A percentile compares a stretch with the other conserved stretches of the same genome.
Conservation (phyloP, 2,888 invertebrate species). For the Orthosia gothica region DNA sequence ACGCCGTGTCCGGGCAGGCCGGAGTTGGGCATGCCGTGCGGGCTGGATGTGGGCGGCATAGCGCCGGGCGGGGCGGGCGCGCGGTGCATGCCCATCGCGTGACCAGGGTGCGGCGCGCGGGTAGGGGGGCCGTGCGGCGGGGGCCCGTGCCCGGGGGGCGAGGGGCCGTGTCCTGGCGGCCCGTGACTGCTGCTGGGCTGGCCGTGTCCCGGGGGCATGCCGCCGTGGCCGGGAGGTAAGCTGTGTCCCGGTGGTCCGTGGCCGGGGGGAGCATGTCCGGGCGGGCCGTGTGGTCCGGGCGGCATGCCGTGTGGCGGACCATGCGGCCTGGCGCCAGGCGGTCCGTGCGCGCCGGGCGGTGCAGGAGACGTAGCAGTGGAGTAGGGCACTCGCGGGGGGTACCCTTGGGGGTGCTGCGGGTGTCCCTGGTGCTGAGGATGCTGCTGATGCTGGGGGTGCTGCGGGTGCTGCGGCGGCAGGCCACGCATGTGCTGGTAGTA, state of each 20-base stretch:
- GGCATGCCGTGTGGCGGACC: constrained; percentile 17
- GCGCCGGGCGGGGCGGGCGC: constrained; percentile 62
- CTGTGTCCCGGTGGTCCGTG: neutral
- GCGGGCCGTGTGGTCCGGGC: constrained; percentile 26
- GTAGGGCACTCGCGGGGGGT: constrained; percentile 61
- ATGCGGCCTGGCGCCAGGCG: constrained; percentile 32
- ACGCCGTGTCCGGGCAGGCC: neutral
- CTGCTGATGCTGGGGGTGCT: constrained; percentile 61
- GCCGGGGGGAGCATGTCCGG: constrained; percentile 9
- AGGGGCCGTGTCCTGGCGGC: constrained; percentile 35
- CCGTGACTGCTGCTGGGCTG: constrained; percentile 43
- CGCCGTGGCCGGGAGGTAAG: neutral
- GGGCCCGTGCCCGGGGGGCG: constrained; percentile 33
- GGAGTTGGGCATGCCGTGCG: constrained; percentile 2
- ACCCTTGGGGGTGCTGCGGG: constrained; percentile 16
- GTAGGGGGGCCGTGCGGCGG: neutral
- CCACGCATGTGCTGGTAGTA: constrained; percentile 75
- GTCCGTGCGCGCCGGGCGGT: constrained; percentile 39
- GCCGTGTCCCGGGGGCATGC: constrained; percentile 38
- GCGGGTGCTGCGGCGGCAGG: constrained; percentile 31
- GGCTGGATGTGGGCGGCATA: constrained; percentile 58
- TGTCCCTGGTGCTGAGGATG: constrained; percentile 16
- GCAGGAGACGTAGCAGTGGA: constrained; percentile 38
- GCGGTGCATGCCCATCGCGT: constrained; percentile 63
- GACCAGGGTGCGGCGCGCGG: constrained; percentile 24